Evolutionary conservation across 2,113 vertebrate genomes (phyloP).

Genomic region (Aptenodytes forsteri): DNA sequence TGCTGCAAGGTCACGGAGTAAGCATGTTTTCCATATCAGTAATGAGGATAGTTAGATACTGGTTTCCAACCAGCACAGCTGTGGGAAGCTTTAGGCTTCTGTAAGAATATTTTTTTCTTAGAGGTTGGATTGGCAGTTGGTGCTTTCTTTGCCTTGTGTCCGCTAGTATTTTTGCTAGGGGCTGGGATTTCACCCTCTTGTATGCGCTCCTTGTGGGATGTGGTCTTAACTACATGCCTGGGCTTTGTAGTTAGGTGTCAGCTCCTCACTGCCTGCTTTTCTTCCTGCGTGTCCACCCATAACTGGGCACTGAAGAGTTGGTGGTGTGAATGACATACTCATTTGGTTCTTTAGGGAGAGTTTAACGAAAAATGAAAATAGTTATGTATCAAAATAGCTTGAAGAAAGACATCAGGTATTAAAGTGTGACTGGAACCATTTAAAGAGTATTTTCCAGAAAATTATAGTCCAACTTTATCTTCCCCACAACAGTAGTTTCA

Average conservation of each 20-base stretch:
- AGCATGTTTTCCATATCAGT: fast-evolving
- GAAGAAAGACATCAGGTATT: not conserved
- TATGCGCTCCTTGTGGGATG: not conserved
- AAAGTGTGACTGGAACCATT: not conserved
- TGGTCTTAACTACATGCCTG: fast-evolving
- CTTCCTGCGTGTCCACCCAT: not conserved
- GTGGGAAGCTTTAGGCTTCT: not conserved
- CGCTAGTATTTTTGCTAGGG: not conserved
- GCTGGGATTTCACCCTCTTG: not conserved
- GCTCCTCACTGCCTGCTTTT: not conserved
- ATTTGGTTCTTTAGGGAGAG: not conserved
- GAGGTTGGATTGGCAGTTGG: not conserved
- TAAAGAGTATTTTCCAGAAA: not conserved
- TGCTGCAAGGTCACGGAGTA: not conserved
- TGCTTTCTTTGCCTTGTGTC: not conserved
- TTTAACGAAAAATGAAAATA: not conserved
- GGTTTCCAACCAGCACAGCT: not conserved
- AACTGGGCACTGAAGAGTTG: not conserved
- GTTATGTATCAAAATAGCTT: not conserved
- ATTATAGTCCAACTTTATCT: not conserved
- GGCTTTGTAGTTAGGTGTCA: not conserved
- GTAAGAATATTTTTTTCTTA: not conserved
- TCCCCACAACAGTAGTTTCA: not conserved
- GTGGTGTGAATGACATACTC: not conserved
- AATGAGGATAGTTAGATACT: not conserved